Evolutionary conservation across 2,888 invertebrate genomes (phyloP).

Genomic region (Ichneumoninae sp.): DNA sequence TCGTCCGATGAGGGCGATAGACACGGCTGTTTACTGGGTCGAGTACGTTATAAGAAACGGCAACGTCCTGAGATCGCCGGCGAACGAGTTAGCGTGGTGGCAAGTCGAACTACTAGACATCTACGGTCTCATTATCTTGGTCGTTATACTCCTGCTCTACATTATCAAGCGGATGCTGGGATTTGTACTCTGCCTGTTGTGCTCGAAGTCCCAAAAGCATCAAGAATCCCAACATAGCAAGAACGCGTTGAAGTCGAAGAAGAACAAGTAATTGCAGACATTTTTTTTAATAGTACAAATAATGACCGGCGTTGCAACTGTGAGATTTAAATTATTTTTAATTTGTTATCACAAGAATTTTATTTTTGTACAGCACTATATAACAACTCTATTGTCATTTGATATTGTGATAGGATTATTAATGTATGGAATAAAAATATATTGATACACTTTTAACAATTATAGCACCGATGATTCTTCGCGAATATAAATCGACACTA

Average conservation of each 20-base stretch:
- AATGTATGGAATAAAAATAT: neutral
- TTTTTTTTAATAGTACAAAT: neutral
- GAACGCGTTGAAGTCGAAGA: slow-evolving; percentile 48
- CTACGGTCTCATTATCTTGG: slow-evolving; percentile 67
- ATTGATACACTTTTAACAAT: neutral
- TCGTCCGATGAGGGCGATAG: slow-evolving; percentile 71
- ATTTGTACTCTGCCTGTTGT: slow-evolving; percentile 8
- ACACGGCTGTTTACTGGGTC: slow-evolving; percentile 73
- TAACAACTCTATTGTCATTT: neutral
- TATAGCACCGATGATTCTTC: neutral
- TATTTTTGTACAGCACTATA: neutral
- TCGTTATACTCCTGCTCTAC: slow-evolving; percentile 49
- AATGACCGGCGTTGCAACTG: neutral
- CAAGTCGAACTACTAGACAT: slow-evolving; percentile 76
- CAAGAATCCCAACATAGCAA: slow-evolving; percentile 4
- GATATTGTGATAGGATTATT: neutral
- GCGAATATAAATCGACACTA: neutral
- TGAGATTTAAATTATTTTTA: neutral
- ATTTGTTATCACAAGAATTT: neutral
- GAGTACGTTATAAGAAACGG: slow-evolving; percentile 73
- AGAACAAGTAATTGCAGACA: slow-evolving; percentile 31
- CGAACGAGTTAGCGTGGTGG: slow-evolving; percentile 75
- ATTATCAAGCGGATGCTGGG: slow-evolving; percentile 44
- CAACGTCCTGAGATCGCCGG: slow-evolving; percentile 74
- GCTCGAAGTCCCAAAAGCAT: slow-evolving; percentile 22